A percentile compares a stretch with the other conserved stretches of the same genome.
These are phyloP conservation scores for Teinopalpus imperialis DNA, from an alignment of 2,888 invertebrate genomes.

Conservation along the genomic window DNA sequence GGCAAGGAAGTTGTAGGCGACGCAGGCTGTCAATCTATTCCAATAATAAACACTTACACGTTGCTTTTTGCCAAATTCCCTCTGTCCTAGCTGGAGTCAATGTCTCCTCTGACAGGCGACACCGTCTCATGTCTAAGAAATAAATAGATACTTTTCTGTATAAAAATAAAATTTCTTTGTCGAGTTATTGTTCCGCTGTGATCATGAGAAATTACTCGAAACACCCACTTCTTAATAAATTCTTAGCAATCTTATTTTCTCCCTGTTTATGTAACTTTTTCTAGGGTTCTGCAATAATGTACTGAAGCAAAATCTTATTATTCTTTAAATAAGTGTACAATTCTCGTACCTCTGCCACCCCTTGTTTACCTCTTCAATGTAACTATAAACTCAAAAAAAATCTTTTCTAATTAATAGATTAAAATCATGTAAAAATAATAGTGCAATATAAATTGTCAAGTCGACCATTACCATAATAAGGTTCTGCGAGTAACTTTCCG, in stretches of 20 bases:
- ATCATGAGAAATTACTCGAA: constrained; percentile 52
- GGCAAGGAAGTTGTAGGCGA: constrained; percentile 69
- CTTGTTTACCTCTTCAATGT: no score
- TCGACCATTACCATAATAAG: no score
- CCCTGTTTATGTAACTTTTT: constrained; percentile 7
- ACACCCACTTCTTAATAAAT: constrained; percentile 35
- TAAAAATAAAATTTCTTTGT: constrained; percentile 53
- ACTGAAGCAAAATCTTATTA: not conserved
- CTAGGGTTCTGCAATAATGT: constrained; percentile 10
- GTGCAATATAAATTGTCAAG: no score
- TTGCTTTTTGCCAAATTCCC: constrained; percentile 71
- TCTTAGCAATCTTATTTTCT: constrained; percentile 5
- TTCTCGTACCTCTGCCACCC: no score
- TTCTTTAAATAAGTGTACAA: no score
- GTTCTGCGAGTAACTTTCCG: no score
- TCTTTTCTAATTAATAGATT: no score
- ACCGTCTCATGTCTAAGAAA: constrained; percentile 52
- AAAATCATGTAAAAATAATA: no score
- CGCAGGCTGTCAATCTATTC: constrained; percentile 67
- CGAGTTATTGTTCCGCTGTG: constrained; percentile 58
- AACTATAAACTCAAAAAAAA: no score
- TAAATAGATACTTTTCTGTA: constrained; percentile 47
- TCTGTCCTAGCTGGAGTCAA: constrained; percentile 66
- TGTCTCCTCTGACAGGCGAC: constrained; percentile 71
- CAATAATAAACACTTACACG: constrained; percentile 57